A percentile compares a stretch with the other conserved stretches of the same genome.
These are phyloP conservation scores for Anas bernieri DNA, from an alignment of 2,797 vertebrate species.

Conservation along the genomic window DNA sequence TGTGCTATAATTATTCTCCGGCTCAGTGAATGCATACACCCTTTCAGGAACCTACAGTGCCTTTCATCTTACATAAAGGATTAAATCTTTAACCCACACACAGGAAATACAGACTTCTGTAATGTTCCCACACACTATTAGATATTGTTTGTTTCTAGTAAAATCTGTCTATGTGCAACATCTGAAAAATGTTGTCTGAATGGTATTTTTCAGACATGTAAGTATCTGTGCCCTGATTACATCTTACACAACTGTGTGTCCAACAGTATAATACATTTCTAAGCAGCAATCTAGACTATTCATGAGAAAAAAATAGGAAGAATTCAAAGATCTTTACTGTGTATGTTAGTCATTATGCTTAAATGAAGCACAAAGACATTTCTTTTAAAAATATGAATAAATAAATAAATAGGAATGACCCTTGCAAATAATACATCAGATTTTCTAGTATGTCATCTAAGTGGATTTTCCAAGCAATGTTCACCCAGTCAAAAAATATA, in stretches of 20 bases:
- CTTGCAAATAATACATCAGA: not conserved
- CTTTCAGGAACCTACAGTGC: conserved; percentile 66
- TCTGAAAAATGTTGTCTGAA: not conserved
- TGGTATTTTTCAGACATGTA: not conserved
- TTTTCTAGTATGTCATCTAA: not conserved
- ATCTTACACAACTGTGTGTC: not conserved
- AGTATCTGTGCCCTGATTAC: not conserved
- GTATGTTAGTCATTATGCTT: not conserved
- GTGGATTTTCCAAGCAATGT: not conserved
- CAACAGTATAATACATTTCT: not conserved
- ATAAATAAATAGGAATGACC: not conserved
- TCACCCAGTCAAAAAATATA: not conserved
- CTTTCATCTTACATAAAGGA: conserved; percentile 74
- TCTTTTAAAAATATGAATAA: not conserved
- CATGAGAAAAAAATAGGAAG: not conserved
- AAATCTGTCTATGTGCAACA: conserved; percentile 20
- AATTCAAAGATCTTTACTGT: not conserved
- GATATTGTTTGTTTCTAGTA: conserved; percentile 40
- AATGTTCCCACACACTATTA: conserved; percentile 2
- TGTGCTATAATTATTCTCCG: conserved; percentile 74
- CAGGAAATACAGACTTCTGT: conserved; percentile 59
- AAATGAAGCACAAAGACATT: not conserved
- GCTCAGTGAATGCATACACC: conserved; percentile 52
- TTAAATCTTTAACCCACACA: conserved; percentile 65
- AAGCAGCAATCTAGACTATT: not conserved